Percentiles rank a stretch among this genome's conserved stretches.
Conservation (phyloP, 2,797 vertebrate genomes). For the Cyclopterus lumpus region DNA sequence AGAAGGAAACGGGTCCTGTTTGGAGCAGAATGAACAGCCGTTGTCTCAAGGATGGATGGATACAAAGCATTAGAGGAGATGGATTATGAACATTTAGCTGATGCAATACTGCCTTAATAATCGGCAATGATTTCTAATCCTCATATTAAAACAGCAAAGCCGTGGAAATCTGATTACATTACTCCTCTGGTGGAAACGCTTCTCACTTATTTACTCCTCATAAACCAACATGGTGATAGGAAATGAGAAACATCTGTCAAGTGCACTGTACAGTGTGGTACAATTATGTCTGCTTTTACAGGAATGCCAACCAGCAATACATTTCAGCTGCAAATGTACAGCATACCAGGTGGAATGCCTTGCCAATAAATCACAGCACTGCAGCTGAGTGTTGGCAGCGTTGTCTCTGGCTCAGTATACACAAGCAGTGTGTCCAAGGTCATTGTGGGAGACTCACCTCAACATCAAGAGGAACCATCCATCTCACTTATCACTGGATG, state of each 20-base stretch:
- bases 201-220: conserved; percentile 42
- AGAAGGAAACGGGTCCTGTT: conserved; percentile 25
- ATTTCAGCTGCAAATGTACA: conserved; percentile 64
- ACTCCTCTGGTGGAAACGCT: conserved; percentile 33
- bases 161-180: conserved; percentile 50
- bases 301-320: conserved; percentile 57
- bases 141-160: conserved; percentile 49
- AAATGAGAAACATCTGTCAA: conserved; percentile 58
- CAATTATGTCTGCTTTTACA: conserved; percentile 70
- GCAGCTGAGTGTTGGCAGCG: conserved; percentile 55
- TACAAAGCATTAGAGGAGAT: conserved; percentile 33
- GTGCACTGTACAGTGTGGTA: conserved; percentile 42
- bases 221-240: conserved; percentile 45
- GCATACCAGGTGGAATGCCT: conserved; percentile 35
- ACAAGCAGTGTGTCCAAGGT: conserved; percentile 74
- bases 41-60: conserved; percentile 45
- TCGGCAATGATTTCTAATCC: conserved; percentile 57
- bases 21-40: conserved; percentile 33
- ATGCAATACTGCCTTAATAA: conserved; percentile 62
- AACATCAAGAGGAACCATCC: conserved; percentile 69
- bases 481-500: conserved; percentile 82
- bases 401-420: conserved; percentile 65
- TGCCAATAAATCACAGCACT: conserved; percentile 65
- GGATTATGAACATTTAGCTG: conserved; percentile 54
- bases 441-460: conserved; percentile 69